Conservation (phyloP, 2,113 vertebrate genomes). For the Strix aluco region DNA sequence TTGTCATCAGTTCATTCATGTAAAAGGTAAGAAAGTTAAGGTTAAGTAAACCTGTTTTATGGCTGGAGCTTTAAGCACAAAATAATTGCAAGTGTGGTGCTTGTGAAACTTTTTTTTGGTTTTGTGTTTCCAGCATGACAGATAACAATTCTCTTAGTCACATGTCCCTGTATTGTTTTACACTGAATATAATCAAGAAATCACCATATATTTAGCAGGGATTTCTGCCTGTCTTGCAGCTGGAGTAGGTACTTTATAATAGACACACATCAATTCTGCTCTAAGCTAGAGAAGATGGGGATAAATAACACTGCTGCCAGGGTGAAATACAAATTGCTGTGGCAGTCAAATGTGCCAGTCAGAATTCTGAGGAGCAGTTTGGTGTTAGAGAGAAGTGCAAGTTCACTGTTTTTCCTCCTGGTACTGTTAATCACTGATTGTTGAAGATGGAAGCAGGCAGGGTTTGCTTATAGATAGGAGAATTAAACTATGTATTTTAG, state of each 20-base stretch:
- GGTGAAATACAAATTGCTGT: background rate
- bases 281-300: background rate
- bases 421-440: constrained; percentile 3
- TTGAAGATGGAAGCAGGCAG: background rate
- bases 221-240: background rate
- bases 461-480: constrained; percentile 38
- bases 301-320: background rate
- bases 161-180: background rate
- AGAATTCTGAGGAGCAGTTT: background rate
- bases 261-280: background rate
- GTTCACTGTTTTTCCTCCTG: background rate
- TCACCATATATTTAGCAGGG: background rate
- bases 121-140: background rate
- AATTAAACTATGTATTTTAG: constrained; percentile 62
- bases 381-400: background rate
- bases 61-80: background rate
- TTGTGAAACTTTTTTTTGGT: background rate
- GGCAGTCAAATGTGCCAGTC: background rate
- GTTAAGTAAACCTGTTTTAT: background rate
- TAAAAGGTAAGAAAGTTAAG: background rate
- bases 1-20: background rate
- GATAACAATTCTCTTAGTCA: background rate
- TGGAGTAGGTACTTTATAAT: background rate
- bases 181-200: background rate
- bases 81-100: background rate